phyloP scores from a whole-genome alignment of 2,888 invertebrate species.

The Myopa testacea region DNA sequence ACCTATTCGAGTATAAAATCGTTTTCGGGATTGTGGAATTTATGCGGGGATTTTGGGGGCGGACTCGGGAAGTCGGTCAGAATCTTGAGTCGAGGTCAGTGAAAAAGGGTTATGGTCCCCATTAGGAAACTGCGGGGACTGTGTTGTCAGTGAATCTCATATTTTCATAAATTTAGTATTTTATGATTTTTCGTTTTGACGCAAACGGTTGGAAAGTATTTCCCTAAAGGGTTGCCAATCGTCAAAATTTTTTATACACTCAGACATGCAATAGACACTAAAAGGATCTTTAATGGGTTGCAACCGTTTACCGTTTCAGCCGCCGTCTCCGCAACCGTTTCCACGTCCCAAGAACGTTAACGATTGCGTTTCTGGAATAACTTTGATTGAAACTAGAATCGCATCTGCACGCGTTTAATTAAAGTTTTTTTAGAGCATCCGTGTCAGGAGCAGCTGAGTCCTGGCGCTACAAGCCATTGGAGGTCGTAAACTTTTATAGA shows the following conservation, averaged over 20 bases:
- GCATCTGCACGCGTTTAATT: conserved; percentile 48
- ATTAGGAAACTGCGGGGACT: no score
- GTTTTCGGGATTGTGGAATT: not conserved
- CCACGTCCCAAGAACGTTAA: not conserved
- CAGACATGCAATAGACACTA: not conserved
- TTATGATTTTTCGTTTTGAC: conserved; percentile 2
- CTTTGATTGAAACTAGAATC: conserved; percentile 38
- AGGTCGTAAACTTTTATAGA: conserved; percentile 36
- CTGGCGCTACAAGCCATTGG: conserved; percentile 5
- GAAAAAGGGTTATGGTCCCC: not conserved
- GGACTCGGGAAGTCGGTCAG: not conserved
- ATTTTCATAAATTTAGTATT: not conserved
- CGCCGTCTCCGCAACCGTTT: not conserved
- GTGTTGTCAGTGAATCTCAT: not conserved
- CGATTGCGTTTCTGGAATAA: conserved; percentile 11
- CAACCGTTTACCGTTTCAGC: conserved; percentile 29
- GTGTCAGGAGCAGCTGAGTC: conserved; percentile 49
- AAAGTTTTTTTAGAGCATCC: conserved; percentile 49
- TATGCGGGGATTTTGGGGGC: not conserved
- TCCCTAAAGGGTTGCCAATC: not conserved
- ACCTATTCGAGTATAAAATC: not conserved
- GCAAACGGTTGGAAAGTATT: not conserved
- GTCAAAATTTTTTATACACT: no score
- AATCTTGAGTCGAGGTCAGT: not conserved
- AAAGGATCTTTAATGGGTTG: conserved; percentile 26